phyloP scores from a whole-genome alignment of 2,113 vertebrate genomes.

The Sylvia atricapilla region DNA sequence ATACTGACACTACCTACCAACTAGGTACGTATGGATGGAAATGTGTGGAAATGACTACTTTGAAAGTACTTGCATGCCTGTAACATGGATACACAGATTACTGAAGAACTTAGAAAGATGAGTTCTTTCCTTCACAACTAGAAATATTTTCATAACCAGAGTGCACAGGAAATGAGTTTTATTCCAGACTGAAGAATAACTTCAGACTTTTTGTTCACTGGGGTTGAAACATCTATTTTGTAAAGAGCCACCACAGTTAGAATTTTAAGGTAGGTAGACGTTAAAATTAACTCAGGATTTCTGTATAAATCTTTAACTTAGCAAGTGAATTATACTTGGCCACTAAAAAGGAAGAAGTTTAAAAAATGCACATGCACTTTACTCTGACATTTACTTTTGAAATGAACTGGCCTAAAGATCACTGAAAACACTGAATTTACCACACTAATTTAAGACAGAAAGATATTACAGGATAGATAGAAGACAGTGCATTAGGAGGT shows the following conservation, averaged over 20 bases:
- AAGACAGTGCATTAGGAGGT: background rate
- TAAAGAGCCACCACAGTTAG: background rate
- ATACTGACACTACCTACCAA: background rate
- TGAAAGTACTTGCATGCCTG: background rate
- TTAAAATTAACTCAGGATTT: background rate
- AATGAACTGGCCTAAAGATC: background rate
- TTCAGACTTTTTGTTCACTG: background rate
- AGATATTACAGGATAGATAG: background rate
- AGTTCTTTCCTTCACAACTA: background rate
- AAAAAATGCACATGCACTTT: background rate
- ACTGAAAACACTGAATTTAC: background rate
- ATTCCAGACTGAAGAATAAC: background rate
- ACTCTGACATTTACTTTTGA: background rate
- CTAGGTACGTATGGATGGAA: too few species aligned
- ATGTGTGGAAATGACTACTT: background rate
- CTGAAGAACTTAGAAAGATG: background rate
- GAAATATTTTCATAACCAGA: background rate
- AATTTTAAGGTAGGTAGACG: background rate
- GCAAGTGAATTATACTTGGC: background rate
- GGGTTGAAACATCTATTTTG: background rate
- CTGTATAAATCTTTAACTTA: background rate
- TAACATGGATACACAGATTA: background rate
- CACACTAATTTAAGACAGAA: background rate
- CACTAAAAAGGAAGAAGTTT: background rate
- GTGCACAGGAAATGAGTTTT: background rate